Evolutionary conservation across 2,797 vertebrate genomes (phyloP).

Genomic region (Macropus fuliginosus): DNA sequence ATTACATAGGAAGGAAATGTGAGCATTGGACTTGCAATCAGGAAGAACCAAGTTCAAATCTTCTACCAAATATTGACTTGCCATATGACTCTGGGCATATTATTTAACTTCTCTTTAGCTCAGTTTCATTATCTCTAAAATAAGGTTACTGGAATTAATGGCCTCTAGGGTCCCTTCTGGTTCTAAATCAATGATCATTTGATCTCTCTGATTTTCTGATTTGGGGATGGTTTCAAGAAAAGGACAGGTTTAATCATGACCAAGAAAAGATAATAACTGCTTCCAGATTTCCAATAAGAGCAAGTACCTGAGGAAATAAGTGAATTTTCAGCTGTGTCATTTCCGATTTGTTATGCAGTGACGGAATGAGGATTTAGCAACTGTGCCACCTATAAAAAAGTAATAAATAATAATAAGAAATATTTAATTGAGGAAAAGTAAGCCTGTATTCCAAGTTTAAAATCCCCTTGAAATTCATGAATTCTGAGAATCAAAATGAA

Average conservation of each 20-base stretch:
- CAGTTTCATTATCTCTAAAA: not conserved
- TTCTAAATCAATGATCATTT: not conserved
- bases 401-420: constrained; percentile 36
- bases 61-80: not conserved
- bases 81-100: not conserved
- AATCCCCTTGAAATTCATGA: constrained; percentile 44
- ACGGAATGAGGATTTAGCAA: constrained; percentile 43
- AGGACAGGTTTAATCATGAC: not conserved
- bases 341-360: constrained; percentile 27
- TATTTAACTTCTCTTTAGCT: not conserved
- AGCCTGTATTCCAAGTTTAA: constrained; percentile 14
- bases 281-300: constrained; percentile 39
- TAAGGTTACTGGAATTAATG: not conserved
- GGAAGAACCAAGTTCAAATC: not conserved
- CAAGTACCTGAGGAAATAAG: not conserved
- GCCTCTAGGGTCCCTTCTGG: not conserved
- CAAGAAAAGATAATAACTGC: constrained; percentile 10
- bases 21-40: not conserved
- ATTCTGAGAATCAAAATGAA: constrained; percentile 47
- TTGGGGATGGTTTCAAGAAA: not conserved
- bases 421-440: constrained; percentile 49
- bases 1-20: not conserved
- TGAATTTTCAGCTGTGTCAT: not conserved
- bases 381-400: constrained; percentile 41
- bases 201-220: not conserved